A percentile compares a stretch with the other conserved stretches of the same genome.
Evolutionary conservation across 2,888 invertebrate genomes (phyloP).

Genomic region (Smittia sp.): DNA sequence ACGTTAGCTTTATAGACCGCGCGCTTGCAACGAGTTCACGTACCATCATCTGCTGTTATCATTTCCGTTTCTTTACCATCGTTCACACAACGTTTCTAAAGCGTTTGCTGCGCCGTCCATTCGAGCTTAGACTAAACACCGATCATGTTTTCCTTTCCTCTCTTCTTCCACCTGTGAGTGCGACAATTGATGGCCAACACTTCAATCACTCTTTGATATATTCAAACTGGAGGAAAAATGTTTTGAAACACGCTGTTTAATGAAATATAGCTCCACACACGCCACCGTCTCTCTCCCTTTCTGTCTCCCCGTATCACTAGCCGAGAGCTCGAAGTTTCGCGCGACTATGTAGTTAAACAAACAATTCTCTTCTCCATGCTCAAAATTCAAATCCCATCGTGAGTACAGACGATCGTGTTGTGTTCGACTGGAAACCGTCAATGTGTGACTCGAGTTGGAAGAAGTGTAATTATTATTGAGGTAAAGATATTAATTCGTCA

Average conservation of each 20-base stretch:
- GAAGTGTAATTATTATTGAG: slow-evolving; percentile 32
- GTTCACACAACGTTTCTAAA: neutral
- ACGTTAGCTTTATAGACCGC: neutral
- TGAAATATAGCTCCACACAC: neutral
- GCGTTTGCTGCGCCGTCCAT: neutral
- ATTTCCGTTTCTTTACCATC: slow-evolving; percentile 29
- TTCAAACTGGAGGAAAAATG: slow-evolving; percentile 2
- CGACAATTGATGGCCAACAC: neutral
- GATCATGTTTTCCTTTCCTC: neutral
- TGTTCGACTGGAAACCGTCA: slow-evolving; percentile 15
- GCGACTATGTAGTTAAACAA: slow-evolving; percentile 35
- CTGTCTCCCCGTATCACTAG: slow-evolving; percentile 8
- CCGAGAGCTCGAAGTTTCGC: neutral
- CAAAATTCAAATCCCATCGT: neutral
- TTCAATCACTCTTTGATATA: neutral
- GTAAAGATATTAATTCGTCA: slow-evolving; percentile 33
- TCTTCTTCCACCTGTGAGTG: slow-evolving; percentile 5
- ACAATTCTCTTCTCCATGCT: slow-evolving; percentile 23
- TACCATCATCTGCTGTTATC: slow-evolving; percentile 3
- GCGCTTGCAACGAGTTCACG: neutral
- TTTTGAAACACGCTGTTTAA: neutral
- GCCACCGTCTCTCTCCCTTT: neutral
- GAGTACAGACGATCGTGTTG: neutral
- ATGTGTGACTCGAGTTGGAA: slow-evolving; percentile 32
- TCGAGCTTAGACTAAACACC: slow-evolving; percentile 20